Evolutionary conservation across 2,888 invertebrate species (phyloP), one percentile per base, ranked within the genome.

Genomic region (Cloeon dipterum): DNA sequence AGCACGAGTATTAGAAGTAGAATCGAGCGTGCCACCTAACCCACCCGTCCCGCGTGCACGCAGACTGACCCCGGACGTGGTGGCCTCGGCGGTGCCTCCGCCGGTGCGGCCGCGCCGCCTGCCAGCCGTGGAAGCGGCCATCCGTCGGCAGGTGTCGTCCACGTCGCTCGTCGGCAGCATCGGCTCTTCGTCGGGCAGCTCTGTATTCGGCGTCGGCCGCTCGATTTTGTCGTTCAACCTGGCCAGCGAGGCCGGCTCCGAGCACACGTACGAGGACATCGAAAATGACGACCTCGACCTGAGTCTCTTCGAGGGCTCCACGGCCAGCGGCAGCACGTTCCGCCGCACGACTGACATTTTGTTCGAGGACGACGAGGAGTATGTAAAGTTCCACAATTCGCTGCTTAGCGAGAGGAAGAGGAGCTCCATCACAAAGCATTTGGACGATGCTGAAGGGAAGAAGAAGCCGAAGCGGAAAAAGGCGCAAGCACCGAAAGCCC

Each of bases 231-330:
- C 29, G 29, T 11, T 29, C 13, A 16, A 16, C 7, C 16, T n/a
- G 7, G 14, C n/a, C 5, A n/a, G 16, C 13, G 29, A 29, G n/a
- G 5, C 14, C 7, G 10, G 13, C 5, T 29, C 29, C 5, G 29
- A 29, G 5, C 29, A 16, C 29, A n/a, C 20, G 5, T 26, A 19
- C 14, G 36, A 36, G 20, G 29, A 36, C 8, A 14, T 36, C 10
- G 14, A 16, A 13, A 13, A 13, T 3, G 36, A 36, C 14, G 37
- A 25, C 4, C 19, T 37, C 13, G 33, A 37, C 32, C 14, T 37
- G 3, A 33, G 17, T 3, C 7, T 37, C 20, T 37, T 37, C 18
- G 33, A 25, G 18, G 8, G 25, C 23, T 18, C 18, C 4, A 23
- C 7, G 8, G n/a, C n/a, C n/a, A 23, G 23, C 8, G 23, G 11